Conservation (phyloP, 2,888 invertebrate genomes). For the Criorhina ranunculi region DNA sequence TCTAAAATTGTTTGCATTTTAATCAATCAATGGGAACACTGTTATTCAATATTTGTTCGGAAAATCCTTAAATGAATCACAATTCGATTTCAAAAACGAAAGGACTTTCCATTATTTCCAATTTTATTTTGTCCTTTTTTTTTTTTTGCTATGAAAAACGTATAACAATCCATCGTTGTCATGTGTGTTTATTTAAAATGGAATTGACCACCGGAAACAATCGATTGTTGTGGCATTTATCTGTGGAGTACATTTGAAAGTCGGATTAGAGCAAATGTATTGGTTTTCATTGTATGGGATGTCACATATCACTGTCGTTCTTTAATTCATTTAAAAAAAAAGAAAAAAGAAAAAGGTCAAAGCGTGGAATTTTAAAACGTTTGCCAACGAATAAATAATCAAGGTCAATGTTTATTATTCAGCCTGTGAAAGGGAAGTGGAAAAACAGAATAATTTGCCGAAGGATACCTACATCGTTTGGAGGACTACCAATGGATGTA, state of each 20-base stretch:
- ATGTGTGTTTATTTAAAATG: background rate
- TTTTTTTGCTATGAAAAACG: background rate
- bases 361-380: too few species aligned
- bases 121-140: background rate
- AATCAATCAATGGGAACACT: slow-evolving; percentile 53
- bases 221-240: background rate
- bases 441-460: too few species aligned
- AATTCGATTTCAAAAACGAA: background rate
- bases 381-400: too few species aligned
- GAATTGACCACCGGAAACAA: background rate
- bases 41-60: slow-evolving; percentile 39
- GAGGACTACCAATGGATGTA: too few species aligned
- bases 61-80: background rate
- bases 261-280: background rate
- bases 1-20: slow-evolving; percentile 43
- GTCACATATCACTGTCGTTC: background rate
- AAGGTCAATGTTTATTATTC: too few species aligned
- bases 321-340: too few species aligned
- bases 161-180: background rate
- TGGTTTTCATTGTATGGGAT: background rate
- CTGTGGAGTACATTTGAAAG: background rate
- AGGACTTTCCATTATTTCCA: background rate
- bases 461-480: too few species aligned
- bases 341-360: too few species aligned
- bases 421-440: too few species aligned